These are phyloP conservation scores for Osmerus mordax DNA, from an alignment of 2,113 vertebrate species.

Conservation along the genomic window DNA sequence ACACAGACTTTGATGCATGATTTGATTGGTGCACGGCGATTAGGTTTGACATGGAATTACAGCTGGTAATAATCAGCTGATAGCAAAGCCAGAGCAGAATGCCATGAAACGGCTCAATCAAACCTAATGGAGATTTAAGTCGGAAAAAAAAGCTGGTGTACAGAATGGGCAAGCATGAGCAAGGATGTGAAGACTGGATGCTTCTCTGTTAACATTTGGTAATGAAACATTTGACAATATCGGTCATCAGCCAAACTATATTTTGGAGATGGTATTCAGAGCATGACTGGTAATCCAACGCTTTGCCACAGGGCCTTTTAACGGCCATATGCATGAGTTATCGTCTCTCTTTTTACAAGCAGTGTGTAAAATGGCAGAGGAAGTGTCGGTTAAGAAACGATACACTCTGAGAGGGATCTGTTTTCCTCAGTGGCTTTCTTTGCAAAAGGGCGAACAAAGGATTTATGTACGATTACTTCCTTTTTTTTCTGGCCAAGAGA, in stretches of 20 bases:
- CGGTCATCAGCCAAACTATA: slow-evolving; percentile 54
- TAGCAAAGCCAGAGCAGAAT: slow-evolving; percentile 61
- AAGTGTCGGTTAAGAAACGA: slow-evolving; percentile 62
- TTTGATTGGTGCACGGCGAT: slow-evolving; percentile 47
- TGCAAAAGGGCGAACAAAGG: slow-evolving; percentile 64
- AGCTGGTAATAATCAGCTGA: slow-evolving; percentile 68
- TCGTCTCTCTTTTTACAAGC: slow-evolving; percentile 45
- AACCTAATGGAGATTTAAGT: slow-evolving; percentile 51
- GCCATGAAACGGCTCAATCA: slow-evolving; percentile 63
- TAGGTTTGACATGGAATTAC: slow-evolving; percentile 36
- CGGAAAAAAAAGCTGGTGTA: slow-evolving; percentile 53
- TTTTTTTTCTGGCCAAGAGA: slow-evolving; percentile 49
- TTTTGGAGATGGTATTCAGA: slow-evolving; percentile 27
- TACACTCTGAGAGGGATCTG: slow-evolving; percentile 57
- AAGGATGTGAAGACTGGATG: slow-evolving; percentile 35
- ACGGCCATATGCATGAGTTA: slow-evolving; percentile 46
- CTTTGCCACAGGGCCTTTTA: slow-evolving; percentile 45
- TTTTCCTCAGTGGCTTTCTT: slow-evolving; percentile 61
- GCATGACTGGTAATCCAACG: slow-evolving; percentile 35
- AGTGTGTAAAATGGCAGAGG: slow-evolving; percentile 29
- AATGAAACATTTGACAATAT: slow-evolving; percentile 33
- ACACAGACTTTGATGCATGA: slow-evolving; percentile 36
- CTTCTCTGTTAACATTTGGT: slow-evolving; percentile 50
- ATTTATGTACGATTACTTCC: slow-evolving; percentile 69
- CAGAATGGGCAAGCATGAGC: slow-evolving; percentile 40